Evolutionary conservation across 2,888 invertebrate genomes (phyloP).

Genomic region (Melangyna quadrimaculata): DNA sequence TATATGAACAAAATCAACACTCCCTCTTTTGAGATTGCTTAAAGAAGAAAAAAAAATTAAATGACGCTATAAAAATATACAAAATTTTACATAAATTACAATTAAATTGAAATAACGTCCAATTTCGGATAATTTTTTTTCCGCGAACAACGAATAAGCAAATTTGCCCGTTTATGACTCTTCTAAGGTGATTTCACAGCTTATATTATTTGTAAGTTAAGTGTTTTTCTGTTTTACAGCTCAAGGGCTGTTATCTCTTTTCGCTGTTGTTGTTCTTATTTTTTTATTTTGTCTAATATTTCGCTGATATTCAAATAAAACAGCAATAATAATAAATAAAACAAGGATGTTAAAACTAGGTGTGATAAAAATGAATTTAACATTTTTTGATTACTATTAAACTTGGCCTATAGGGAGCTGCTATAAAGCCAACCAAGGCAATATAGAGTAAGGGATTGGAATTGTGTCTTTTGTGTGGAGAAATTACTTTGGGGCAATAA

Average conservation of each 20-base stretch:
- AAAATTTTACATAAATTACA: conserved; percentile 29
- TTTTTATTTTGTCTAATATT: neutral
- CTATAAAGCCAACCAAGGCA: neutral
- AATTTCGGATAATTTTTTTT: conserved; percentile 7
- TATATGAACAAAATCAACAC: neutral
- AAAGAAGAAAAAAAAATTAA: neutral
- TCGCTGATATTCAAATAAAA: conserved; percentile 29
- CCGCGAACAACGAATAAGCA: neutral
- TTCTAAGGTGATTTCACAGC: conserved; percentile 24
- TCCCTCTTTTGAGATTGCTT: neutral
- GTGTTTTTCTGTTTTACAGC: conserved; percentile 25
- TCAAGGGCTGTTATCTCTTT: conserved; percentile 10
- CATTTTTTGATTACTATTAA: neutral
- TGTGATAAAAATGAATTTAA: conserved; percentile 18
- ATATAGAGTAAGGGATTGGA: neutral
- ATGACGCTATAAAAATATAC: conserved; percentile 15
- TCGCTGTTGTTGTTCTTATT: neutral
- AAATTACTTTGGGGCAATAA: neutral
- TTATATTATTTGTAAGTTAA: conserved; percentile 28
- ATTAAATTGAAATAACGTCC: conserved; percentile 31
- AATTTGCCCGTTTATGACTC: conserved; percentile 8
- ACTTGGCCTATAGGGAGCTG: neutral
- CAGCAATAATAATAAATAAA: conserved; percentile 27
- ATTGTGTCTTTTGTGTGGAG: neutral
- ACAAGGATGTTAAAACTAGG: conserved; percentile 18